phyloP scores from a whole-genome alignment of 2,113 vertebrate genomes.

The Sakesphorus luctuosus region DNA sequence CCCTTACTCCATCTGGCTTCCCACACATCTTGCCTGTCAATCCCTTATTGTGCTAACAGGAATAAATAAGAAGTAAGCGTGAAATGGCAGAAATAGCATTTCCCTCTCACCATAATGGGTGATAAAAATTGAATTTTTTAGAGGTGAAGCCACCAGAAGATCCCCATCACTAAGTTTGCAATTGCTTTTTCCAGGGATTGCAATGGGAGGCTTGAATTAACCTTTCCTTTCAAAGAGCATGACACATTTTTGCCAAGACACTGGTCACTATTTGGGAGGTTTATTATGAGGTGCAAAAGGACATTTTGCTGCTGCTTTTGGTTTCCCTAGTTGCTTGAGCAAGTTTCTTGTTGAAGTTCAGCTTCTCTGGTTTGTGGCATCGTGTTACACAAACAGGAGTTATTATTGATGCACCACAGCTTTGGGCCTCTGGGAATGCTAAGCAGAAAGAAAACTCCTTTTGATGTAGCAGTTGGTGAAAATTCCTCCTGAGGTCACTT shows the following conservation, averaged over 20 bases:
- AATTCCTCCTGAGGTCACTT: constrained; percentile 51
- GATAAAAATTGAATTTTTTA: background rate
- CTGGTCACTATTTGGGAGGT: background rate
- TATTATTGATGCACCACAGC: background rate
- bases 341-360: background rate
- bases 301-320: background rate
- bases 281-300: background rate
- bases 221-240: background rate
- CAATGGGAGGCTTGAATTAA: background rate
- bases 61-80: background rate
- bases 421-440: background rate
- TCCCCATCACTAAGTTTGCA: background rate
- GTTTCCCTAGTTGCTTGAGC: background rate
- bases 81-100: background rate
- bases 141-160: background rate
- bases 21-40: background rate
- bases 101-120: background rate
- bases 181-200: background rate
- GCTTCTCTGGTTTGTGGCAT: background rate
- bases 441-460: constrained; percentile 28
- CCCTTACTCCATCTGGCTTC: background rate
- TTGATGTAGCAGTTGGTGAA: constrained; percentile 57
- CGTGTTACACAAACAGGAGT: background rate
- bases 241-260: background rate
- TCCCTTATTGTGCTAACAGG: background rate